Conservation (phyloP, 2,113 vertebrate genomes). For the Podocnemis expansa region DNA sequence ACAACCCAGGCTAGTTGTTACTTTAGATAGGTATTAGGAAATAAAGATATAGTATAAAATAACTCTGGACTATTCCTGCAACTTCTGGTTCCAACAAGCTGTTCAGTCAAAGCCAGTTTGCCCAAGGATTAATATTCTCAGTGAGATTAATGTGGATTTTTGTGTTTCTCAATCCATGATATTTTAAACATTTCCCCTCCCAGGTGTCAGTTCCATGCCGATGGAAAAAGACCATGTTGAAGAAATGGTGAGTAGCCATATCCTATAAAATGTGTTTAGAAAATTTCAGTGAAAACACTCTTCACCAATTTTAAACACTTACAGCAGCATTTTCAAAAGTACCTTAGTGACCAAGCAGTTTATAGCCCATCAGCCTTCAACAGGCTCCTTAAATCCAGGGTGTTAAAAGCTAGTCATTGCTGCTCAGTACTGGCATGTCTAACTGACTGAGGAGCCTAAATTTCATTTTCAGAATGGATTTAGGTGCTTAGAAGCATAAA, state of each 20-base stretch:
- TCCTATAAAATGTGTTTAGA: background rate
- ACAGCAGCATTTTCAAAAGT: background rate
- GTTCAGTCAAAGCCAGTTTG: background rate
- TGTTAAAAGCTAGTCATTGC: background rate
- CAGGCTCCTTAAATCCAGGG: background rate
- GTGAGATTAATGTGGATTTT: background rate
- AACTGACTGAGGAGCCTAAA: background rate
- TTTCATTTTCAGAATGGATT: background rate
- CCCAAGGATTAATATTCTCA: background rate
- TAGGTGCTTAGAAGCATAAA: background rate
- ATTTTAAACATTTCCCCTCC: background rate
- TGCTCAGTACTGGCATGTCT: background rate
- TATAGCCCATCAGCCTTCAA: background rate
- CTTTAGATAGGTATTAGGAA: background rate
- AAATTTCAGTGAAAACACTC: background rate
- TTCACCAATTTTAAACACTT: background rate
- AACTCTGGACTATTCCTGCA: background rate
- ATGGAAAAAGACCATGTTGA: constrained; percentile 55
- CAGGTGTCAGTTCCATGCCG: constrained; percentile 47
- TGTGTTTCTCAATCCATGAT: background rate
- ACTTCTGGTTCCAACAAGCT: background rate
- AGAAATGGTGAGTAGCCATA: constrained; percentile 64
- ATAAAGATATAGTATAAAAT: background rate
- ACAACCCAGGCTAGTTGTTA: background rate
- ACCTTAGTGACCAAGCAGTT: background rate